Evolutionary conservation across 2,888 invertebrate genomes (phyloP), one percentile per base, ranked within the genome.

Genomic region (Liodrosophila aerea): DNA sequence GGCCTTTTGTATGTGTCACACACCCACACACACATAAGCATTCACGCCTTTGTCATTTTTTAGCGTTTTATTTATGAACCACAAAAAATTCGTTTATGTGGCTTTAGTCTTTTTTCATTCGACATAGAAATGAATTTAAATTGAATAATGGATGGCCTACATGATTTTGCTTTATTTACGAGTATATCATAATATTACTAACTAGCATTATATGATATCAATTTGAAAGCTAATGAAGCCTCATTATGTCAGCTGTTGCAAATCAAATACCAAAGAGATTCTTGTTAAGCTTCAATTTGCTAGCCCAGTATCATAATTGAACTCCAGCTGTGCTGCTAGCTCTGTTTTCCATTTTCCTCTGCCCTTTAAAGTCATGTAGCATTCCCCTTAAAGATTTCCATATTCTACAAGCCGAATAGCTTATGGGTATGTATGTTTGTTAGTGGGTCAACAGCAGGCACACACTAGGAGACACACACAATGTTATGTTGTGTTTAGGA

Each of bases 371-470:
- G 11, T 15, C 16, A 29, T 46, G 11, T 47, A 7, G 29, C 1
- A 9, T 44, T 34, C n/a, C 27, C 18, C 37, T 60, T 41, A 52
- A 41, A 60, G 66, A 31, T 16, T 5, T 39, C 9, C 11, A 13
- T 12, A 33, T 30, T 33, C 29, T 33, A 4, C 30, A 36, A 22
- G 27, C n/a, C 34, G 47, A 65, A 71, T 50, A 66, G 27, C 30
- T 22, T 47, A 33, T n/a, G n/a, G n/a, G n/a, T n/a, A n/a, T 7
- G 40, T 33, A 72, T 61, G 39, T n/a, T n/a, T n/a, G n/a, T n/a
- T n/a, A n/a, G n/a, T 73, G 52, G 62, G 73, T 72, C 62, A 11
- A 47, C 15, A 62, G 22, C 5, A 44, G 7, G 41, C 12, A 29
- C 11, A 30, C n/a, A 11, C 7, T n/a, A 7, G 29, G 4, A 11